Conservation (phyloP, 2,888 invertebrate species). For the Aporophyla lueneburgensis region DNA sequence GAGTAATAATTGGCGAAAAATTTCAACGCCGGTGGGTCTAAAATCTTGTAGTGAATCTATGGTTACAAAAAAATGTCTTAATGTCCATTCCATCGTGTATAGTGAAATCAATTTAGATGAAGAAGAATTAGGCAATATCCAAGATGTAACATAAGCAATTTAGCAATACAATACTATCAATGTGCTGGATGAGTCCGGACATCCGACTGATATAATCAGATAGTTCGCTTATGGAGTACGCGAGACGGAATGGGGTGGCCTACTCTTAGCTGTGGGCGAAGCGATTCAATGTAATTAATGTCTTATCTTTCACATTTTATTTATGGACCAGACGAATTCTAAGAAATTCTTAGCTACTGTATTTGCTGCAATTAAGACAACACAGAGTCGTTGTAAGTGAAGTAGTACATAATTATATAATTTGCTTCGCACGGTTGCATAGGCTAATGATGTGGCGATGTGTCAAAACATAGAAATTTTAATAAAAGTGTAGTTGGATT, state of each 20-base stretch:
- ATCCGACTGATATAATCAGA: slow-evolving; percentile 24
- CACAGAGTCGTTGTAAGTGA: neutral
- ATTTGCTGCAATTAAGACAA: slow-evolving; percentile 9
- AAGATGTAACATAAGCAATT: neutral
- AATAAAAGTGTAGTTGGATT: neutral
- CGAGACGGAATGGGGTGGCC: slow-evolving; percentile 43
- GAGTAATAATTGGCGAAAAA: neutral
- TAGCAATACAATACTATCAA: slow-evolving; percentile 17
- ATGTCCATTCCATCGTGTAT: too few species aligned
- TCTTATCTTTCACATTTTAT: slow-evolving; percentile 13
- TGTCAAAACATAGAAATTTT: neutral
- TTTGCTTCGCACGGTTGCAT: too few species aligned
- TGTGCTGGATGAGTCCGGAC: slow-evolving; percentile 2
- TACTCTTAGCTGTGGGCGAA: slow-evolving; percentile 21
- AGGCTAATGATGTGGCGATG: neutral
- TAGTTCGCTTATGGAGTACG: slow-evolving; percentile 8
- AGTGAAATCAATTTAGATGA: neutral
- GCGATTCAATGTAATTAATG: slow-evolving; percentile 4
- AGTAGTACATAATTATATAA: neutral
- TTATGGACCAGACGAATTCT: neutral
- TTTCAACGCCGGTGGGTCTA: neutral
- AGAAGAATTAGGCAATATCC: neutral
- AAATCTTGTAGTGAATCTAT: neutral
- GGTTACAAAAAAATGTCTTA: neutral
- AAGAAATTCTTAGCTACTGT: neutral